Evolutionary conservation across 2,888 invertebrate genomes (phyloP), one percentile per base, ranked within the genome.

Genomic region (Tortricodes alternella): DNA sequence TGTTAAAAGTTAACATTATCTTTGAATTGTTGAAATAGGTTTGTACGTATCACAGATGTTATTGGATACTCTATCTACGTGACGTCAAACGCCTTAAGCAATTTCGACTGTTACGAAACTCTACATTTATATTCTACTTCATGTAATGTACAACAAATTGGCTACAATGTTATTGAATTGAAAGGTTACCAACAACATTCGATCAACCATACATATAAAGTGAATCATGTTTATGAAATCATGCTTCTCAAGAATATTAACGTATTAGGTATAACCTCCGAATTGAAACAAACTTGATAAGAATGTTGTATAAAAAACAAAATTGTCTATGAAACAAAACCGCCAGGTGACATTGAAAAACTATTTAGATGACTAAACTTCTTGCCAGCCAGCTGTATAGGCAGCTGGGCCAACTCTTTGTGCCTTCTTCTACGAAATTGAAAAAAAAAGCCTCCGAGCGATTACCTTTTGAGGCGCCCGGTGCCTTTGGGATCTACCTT

Each of bases 341-440:
- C 37, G 49, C 71, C 74, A 76, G 73, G 72, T 80, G 79, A 73
- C 68, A 72, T 70, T 65, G 64, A 68, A 71, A 69, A 68, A 55
- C 32, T n/a, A 52, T 52, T 62, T 62, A 63, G 60, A 65, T 62
- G 60, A 60, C 60, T 60, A 65, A 65, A 64, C 62, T 68, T 64
- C 62, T 67, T 63, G 63, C 58, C 66, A 67, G 74, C 80, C 86
- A 83, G 88, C 83, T 89, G 88, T 76, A 79, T 63, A 61, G 68
- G 74, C 89, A 89, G 85, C 88, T 89, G 88, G 70, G 69, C 71
- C 69, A 78, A 75, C 77, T 80, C 85, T 83, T 83, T 88, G 84
- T 86, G 63, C 70, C 71, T 71, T 66, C 76, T 80, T 81, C 81
- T 69, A 78, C 67, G 81, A 76, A 82, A 78, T 72, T 59, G 62